phyloP scores from a whole-genome alignment of 1,140 invertebrate genomes.

The Copidosoma floridanum region DNA sequence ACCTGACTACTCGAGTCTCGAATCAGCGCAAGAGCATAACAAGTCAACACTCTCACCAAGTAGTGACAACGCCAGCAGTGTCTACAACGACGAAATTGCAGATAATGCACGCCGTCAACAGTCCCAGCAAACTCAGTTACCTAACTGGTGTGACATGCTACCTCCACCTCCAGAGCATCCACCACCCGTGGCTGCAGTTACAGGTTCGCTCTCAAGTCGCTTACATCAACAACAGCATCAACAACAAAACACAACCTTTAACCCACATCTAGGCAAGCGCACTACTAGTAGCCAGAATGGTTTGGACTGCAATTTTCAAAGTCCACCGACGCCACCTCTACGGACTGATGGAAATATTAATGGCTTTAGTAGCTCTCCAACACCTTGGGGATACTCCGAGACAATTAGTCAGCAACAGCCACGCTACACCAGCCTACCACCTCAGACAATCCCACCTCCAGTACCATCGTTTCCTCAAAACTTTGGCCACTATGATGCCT shows the following conservation, averaged over 20 bases:
- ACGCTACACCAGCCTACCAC: slow-evolving; percentile 50
- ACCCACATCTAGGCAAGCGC: slow-evolving; percentile 48
- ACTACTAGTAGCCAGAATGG: slow-evolving; percentile 43
- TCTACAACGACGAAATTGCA: slow-evolving; percentile 51
- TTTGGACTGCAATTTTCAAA: slow-evolving; percentile 49
- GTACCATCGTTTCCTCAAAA: slow-evolving; percentile 49
- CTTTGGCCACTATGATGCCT: slow-evolving; percentile 49
- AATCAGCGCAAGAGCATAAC: slow-evolving; percentile 52
- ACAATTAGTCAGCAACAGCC: slow-evolving; percentile 29
- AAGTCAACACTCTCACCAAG: slow-evolving; percentile 53
- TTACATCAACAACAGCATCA: no score
- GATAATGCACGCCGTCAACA: slow-evolving; percentile 36
- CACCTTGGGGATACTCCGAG: slow-evolving; percentile 40
- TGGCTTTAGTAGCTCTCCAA: slow-evolving; percentile 44
- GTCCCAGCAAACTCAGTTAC: slow-evolving; percentile 52
- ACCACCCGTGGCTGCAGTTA: slow-evolving; percentile 57
- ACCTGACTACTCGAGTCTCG: slow-evolving; percentile 55
- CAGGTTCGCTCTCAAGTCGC: slow-evolving; percentile 35
- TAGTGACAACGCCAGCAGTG: slow-evolving; percentile 55
- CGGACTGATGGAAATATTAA: slow-evolving; percentile 41
- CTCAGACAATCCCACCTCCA: slow-evolving; percentile 50
- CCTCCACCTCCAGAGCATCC: slow-evolving; percentile 80
- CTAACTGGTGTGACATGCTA: slow-evolving; percentile 76
- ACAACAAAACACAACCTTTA: slow-evolving; percentile 43
- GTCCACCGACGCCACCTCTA: slow-evolving; percentile 49